Evolutionary conservation across 2,888 invertebrate genomes (phyloP), one percentile per base, ranked within the genome.

Genomic region (Ptychoptera albimana): DNA sequence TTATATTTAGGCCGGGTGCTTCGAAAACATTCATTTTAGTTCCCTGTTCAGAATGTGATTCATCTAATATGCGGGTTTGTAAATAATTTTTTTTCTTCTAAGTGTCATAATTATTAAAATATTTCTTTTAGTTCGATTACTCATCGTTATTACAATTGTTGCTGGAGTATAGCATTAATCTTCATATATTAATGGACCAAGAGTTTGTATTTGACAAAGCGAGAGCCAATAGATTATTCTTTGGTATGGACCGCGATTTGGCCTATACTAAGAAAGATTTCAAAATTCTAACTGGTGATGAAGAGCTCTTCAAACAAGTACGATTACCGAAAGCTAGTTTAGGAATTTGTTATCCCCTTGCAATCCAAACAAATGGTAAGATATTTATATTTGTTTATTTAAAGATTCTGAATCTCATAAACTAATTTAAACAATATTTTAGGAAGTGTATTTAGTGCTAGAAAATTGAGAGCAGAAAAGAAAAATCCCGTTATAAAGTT

Each of bases 231-330:
- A 84, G 82, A 55, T 77, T 79, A 53, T 73, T 86, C 54, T 85
- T 81, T 55, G 88, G 86, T 10, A 68, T 91, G 51, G 91, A 91
- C 63, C 78, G 76, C 32, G 69, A 70, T 0, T 63, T 73, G 42
- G 85, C 86, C 1, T 92, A 80, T 58, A 86, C 88, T 0, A 82
- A 82, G 57, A 84, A 82, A 52, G 86, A 83, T 57, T 73, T 77
- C 43, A 74, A 77, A 50, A 59, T 64, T 1, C 59, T 85, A 15
- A 71, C 67, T 23, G 89, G 89, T 0, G 86, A 89, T 61, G 60
- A 67, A 0, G 79, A 75, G 37, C 67, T 88, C 8, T 68, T 81
- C 48, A 74, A 77, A 48, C 82, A 85, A 60, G 77, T 85, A 15
- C 78, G 75, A 46, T 64, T 84, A 48, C 81, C 87, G 1, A 87